Conservation (phyloP, 2,888 invertebrate genomes). For the Liodrosophila aerea region DNA sequence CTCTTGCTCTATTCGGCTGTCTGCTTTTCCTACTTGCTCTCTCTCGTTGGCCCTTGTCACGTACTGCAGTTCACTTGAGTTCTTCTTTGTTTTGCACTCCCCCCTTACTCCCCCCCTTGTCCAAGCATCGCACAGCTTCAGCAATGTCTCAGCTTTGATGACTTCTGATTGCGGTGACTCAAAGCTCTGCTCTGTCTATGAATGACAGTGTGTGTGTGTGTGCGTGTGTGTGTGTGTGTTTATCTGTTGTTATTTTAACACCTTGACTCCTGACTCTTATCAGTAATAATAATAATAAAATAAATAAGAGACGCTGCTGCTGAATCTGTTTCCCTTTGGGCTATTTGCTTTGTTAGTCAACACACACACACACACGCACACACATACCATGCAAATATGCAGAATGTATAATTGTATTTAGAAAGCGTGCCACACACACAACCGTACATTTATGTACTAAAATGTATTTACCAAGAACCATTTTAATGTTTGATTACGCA, state of each 20-base stretch:
- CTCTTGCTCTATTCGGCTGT: slow-evolving; percentile 9
- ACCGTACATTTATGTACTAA: no score
- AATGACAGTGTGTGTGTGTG: slow-evolving; percentile 11
- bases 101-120: slow-evolving; percentile 10
- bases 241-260: slow-evolving; percentile 34
- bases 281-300: slow-evolving; percentile 7
- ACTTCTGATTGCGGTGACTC: slow-evolving; percentile 33
- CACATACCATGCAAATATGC: no score
- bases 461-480: no score
- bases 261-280: slow-evolving; percentile 42
- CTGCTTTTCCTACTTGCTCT: slow-evolving; percentile 1
- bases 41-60: slow-evolving; percentile 28
- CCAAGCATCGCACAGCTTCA: slow-evolving; percentile 30
- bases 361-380: background rate
- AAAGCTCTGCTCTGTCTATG: slow-evolving; percentile 32
- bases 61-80: slow-evolving; percentile 29
- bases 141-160: background rate
- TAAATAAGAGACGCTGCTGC: no score
- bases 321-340: background rate
- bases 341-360: background rate
- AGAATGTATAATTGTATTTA: no score
- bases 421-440: no score
- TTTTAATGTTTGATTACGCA: no score
- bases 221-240: slow-evolving; percentile 5
- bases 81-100: slow-evolving; percentile 39